Conservation (phyloP, 2,888 invertebrate species). For the Ptychoptera contaminata region DNA sequence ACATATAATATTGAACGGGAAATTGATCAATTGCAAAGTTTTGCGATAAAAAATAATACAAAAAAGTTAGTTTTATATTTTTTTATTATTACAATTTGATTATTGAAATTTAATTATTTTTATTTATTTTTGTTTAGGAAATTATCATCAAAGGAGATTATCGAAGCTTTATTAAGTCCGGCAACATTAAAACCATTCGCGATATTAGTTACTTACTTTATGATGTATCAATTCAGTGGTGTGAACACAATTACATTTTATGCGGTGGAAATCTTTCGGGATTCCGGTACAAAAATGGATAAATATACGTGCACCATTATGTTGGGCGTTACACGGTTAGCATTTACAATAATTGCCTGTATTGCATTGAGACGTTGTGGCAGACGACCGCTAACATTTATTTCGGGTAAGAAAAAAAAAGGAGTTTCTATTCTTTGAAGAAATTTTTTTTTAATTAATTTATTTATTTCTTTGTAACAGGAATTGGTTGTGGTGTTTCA, state of each 20-base stretch:
- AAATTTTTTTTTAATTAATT: background rate
- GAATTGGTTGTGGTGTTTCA: conserved; percentile 43
- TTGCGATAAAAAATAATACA: conserved; percentile 46
- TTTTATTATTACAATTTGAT: background rate
- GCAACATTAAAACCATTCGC: conserved; percentile 47
- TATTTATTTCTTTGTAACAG: conserved; percentile 18
- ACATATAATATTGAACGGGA: conserved; percentile 45
- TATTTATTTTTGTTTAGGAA: conserved; percentile 7
- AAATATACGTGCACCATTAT: conserved; percentile 44
- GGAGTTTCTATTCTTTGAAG: background rate
- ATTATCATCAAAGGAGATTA: conserved; percentile 30
- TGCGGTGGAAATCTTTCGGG: conserved; percentile 47
- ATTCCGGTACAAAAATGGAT: conserved; percentile 39
- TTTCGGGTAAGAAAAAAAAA: conserved; percentile 35
- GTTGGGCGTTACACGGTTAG: conserved; percentile 40
- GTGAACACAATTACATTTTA: conserved; percentile 54
- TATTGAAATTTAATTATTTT: conserved; percentile 1
- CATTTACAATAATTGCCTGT: conserved; percentile 47
- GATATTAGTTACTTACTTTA: conserved; percentile 44
- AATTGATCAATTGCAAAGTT: conserved; percentile 41
- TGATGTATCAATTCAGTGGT: conserved; percentile 55
- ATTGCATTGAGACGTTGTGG: conserved; percentile 42
- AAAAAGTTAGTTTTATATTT: conserved; percentile 12
- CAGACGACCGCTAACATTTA: conserved; percentile 44
- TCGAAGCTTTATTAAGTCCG: conserved; percentile 40